Base-by-base conservation (phyloP, 2,797 vertebrate species). In the Crenichthys baileyi region DNA sequence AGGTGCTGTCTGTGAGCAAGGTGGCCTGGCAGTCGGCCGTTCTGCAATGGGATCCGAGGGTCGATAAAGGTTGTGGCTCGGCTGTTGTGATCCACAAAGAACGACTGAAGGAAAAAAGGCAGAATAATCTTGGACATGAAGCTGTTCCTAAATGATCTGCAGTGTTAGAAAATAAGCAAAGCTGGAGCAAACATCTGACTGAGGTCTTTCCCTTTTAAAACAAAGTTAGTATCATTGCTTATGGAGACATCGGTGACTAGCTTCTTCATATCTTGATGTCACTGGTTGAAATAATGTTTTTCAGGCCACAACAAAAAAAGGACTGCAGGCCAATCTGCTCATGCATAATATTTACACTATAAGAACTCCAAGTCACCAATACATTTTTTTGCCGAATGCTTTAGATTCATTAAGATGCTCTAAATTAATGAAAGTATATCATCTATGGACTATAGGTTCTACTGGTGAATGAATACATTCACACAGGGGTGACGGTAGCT, bases 51-150 rank as follows among this genome's bases (percentile, higher is more conserved):
- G 87, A 99, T 98, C 88, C 98, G 95, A 83, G 98, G 98, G 88
- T 99, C 98, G 26, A 99, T 98, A 92, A 99, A 99, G 60, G 98
- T 99, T 4, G 98, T 99, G 6, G 97, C 97, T 83, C 98, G 96
- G 85, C 97, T 99, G 78, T 99, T 99, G 95, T 99, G 98, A 93
- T 99, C 98, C 88, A 99, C 98, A 46, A 98, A 99, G 91, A 99
- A 99, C 56, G 97, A 99, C 98, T 99, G 88, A 3, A 29, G 15
- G 87, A 92, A 41, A 80, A 12, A 58, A 7, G 70, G 67, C 22
- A 39, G 7, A 56, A 36, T 7, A 7, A 36, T 18, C 15, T 61
- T 61, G 3, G 1, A n/a, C 1, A 8, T 22, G 9, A 51, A 20
- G 24, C 11, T 44, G 31, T 36, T 44, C 51, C 9, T 58, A 24